Conservation (phyloP, 2,888 invertebrate species). For the Chirona hameri region DNA sequence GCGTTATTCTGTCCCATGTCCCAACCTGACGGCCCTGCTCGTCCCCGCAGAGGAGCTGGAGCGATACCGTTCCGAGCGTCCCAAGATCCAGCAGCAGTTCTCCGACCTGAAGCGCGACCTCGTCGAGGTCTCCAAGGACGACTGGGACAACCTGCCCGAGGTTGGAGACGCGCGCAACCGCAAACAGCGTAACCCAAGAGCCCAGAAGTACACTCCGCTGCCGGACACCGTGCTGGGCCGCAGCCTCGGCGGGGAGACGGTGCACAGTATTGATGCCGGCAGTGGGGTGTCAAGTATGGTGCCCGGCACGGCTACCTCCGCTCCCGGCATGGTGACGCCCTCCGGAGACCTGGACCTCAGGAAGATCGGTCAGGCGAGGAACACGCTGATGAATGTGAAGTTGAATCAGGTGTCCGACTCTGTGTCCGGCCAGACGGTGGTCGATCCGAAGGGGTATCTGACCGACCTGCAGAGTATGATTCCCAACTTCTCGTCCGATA, state of each 20-base stretch:
- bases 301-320: conserved; percentile 38
- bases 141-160: conserved; percentile 97
- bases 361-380: conserved; percentile 98
- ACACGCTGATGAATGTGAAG: conserved; percentile 98
- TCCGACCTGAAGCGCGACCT: conserved; percentile 91
- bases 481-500: conserved; percentile 66
- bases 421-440: conserved; percentile 97
- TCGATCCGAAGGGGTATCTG: conserved; percentile 99
- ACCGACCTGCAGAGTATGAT: conserved; percentile 99
- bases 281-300: conserved; percentile 57
- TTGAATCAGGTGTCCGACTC: conserved; percentile 96
- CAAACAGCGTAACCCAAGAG: conserved; percentile 84
- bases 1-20: too few species aligned
- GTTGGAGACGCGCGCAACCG: conserved; percentile 98
- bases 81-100: conserved; percentile 99
- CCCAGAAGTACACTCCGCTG: conserved; percentile 90
- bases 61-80: conserved; percentile 93
- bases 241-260: conserved; percentile 76
- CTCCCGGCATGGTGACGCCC: conserved; percentile 49
- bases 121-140: conserved; percentile 78
- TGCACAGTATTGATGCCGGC: conserved; percentile 73
- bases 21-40: not conserved
- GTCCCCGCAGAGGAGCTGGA: conserved; percentile 74
- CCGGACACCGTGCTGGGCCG: conserved; percentile 91
- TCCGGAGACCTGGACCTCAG: conserved; percentile 86